These are phyloP conservation scores for Chaunax sp. DNA, from an alignment of 2,797 vertebrate genomes.

Conservation along the genomic window DNA sequence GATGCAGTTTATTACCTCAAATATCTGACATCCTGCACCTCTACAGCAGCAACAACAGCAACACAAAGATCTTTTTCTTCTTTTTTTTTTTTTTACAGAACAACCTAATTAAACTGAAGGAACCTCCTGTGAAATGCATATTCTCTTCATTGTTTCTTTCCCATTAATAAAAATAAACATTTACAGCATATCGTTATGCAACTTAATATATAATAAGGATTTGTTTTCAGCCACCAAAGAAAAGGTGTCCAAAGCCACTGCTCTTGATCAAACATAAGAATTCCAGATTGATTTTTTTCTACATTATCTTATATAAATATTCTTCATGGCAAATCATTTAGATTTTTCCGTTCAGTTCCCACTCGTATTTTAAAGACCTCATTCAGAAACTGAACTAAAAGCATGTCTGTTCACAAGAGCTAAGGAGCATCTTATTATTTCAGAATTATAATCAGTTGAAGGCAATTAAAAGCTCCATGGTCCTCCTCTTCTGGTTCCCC, in stretches of 20 bases:
- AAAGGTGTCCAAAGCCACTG: neutral
- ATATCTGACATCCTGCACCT: neutral
- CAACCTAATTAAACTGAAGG: too few relatives aligned
- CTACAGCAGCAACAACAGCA: neutral
- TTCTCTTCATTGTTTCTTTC: too few relatives aligned
- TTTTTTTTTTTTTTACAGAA: too few relatives aligned
- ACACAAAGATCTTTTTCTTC: neutral
- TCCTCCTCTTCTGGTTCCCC: conserved; percentile 71
- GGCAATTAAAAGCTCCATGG: conserved; percentile 84
- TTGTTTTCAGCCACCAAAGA: neutral
- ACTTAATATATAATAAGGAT: neutral
- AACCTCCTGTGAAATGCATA: too few relatives aligned
- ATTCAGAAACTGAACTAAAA: conserved; percentile 28
- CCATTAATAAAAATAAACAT: too few relatives aligned
- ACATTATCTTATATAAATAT: neutral
- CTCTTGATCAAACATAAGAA: neutral
- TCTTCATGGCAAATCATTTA: neutral
- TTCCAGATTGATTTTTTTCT: neutral
- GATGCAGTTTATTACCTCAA: neutral
- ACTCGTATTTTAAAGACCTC: neutral
- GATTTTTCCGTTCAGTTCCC: conserved; percentile 5
- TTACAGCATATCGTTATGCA: neutral
- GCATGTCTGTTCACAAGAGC: conserved; percentile 3
- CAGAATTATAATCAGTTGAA: conserved; percentile 81
- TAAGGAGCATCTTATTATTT: conserved; percentile 51